These are phyloP conservation scores for Cynaeus angustus DNA, from an alignment of 2,888 invertebrate genomes.

Conservation along the genomic window DNA sequence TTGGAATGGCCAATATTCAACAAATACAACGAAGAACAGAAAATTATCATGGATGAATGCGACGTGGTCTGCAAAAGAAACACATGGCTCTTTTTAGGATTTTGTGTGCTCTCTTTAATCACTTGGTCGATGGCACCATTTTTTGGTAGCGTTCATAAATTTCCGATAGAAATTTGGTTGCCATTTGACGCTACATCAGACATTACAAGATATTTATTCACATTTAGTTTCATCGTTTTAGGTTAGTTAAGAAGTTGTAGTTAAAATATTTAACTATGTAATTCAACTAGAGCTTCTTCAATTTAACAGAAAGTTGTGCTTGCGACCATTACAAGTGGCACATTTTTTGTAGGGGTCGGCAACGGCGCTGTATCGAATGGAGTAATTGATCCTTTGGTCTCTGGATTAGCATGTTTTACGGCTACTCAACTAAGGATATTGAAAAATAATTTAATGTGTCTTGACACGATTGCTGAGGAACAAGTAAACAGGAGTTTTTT, in stretches of 20 bases:
- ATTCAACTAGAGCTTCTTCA: too few species aligned
- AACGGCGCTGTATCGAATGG: constrained; percentile 22
- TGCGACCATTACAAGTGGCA: not conserved
- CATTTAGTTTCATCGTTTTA: constrained; percentile 3
- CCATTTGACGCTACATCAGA: constrained; percentile 6
- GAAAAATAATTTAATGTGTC: constrained; percentile 26
- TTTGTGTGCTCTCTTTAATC: not conserved
- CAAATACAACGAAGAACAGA: constrained; percentile 3
- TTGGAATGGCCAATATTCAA: constrained; percentile 6
- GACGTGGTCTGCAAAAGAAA: constrained; percentile 6
- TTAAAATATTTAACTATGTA: too few species aligned
- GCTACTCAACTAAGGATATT: constrained; percentile 21
- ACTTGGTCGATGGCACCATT: constrained; percentile 8
- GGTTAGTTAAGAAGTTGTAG: not conserved
- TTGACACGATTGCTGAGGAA: not conserved
- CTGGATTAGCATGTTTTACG: constrained; percentile 19
- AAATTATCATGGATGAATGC: constrained; percentile 1
- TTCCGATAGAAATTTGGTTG: constrained; percentile 14
- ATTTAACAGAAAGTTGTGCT: too few species aligned
- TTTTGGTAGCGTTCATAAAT: constrained; percentile 2
- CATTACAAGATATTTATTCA: not conserved
- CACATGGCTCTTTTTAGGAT: constrained; percentile 9
- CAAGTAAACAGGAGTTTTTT: not conserved
- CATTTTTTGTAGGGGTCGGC: not conserved
- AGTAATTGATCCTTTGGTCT: constrained; percentile 26